Conservation (phyloP, 2,113 vertebrate genomes). For the Oceanites oceanicus region DNA sequence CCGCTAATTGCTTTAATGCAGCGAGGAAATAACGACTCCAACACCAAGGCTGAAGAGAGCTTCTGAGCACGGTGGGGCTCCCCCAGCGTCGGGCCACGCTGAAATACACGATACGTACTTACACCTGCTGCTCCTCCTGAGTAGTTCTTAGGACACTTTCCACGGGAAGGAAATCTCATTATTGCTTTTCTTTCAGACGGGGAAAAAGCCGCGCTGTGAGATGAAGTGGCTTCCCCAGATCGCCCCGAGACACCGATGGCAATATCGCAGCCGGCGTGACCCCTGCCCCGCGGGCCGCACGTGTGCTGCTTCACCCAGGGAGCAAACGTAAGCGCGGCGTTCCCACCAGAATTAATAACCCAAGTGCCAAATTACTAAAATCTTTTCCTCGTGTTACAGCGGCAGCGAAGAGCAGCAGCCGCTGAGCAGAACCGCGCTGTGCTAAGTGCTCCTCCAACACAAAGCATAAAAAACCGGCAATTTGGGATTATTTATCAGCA, state of each 20-base stretch:
- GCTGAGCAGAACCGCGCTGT: not conserved
- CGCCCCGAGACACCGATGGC: not conserved
- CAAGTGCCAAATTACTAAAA: not conserved
- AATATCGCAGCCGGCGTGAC: not conserved
- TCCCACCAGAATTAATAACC: not conserved
- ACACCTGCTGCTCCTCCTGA: not conserved
- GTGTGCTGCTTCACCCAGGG: not conserved
- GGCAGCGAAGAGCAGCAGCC: not conserved
- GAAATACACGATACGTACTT: accelerated
- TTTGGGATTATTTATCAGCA: not conserved
- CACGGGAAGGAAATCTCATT: not conserved
- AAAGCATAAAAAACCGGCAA: not conserved
- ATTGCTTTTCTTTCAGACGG: not conserved
- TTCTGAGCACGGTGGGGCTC: not conserved
- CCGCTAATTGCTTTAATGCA: not conserved
- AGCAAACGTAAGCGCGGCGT: accelerated
- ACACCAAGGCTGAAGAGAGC: not conserved
- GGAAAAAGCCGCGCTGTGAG: not conserved
- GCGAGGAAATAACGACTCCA: not conserved
- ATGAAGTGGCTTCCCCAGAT: not conserved
- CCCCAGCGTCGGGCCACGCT: accelerated
- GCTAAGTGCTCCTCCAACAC: not conserved
- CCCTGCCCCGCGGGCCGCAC: not conserved
- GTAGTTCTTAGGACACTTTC: not conserved
- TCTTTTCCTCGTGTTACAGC: not conserved